Percentiles rank a stretch among this genome's conserved stretches.
Evolutionary conservation across 92 coral and sea anemone genomes (phyloP).

Genomic region (Desmophyllum pertusum): DNA sequence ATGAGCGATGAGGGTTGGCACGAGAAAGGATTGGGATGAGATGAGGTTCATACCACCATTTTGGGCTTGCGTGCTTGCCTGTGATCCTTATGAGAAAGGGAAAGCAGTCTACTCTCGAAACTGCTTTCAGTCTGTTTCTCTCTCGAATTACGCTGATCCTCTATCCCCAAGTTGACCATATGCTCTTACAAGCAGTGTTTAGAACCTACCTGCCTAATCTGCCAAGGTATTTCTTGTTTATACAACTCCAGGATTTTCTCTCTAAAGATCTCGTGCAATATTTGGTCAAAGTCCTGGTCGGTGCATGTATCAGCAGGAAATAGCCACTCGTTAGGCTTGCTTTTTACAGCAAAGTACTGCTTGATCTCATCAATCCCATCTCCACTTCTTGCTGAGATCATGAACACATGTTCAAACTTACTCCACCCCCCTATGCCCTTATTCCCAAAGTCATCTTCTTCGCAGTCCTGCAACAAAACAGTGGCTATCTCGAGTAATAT

Average conservation of each 20-base stretch:
- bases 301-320: constrained; percentile 75
- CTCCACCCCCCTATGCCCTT: constrained; percentile 83
- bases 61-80: too few relatives aligned
- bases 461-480: constrained; percentile 79
- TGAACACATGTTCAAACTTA: constrained; percentile 84
- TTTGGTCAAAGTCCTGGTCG: constrained; percentile 75
- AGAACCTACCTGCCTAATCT: constrained; percentile 81
- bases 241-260: constrained; percentile 87
- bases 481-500: constrained; percentile 76
- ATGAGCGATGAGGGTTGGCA: too few relatives aligned
- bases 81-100: too few relatives aligned
- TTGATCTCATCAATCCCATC: constrained; percentile 86
- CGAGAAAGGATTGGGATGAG: too few relatives aligned
- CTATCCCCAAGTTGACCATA: too few relatives aligned
- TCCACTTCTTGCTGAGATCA: constrained; percentile 88
- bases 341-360: constrained; percentile 70
- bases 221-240: constrained; percentile 99
- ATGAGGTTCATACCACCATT: too few relatives aligned
- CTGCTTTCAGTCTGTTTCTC: too few relatives aligned
- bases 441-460: constrained; percentile 87
- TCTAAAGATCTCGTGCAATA: constrained; percentile 86
- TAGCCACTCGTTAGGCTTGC: constrained; percentile 79
- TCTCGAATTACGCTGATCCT: too few relatives aligned
- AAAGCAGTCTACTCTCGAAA: too few relatives aligned
- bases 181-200: not conserved